Conservation (phyloP, 2,888 invertebrate species). For the Augiades crinisus region DNA sequence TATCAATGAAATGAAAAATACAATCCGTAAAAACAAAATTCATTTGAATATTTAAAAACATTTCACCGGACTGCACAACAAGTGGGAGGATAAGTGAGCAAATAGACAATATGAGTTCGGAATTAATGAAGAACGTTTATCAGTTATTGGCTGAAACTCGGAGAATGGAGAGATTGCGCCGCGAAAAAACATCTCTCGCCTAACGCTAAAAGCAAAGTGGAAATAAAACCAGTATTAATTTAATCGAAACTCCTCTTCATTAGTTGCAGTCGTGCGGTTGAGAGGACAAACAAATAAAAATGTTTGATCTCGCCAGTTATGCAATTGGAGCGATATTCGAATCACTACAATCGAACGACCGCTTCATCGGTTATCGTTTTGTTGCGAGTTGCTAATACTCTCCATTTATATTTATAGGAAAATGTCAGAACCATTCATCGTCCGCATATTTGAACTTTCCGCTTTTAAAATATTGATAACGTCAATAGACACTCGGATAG, state of each 20-base stretch:
- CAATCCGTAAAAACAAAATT: neutral
- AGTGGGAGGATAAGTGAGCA: constrained; percentile 29
- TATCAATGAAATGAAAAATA: constrained; percentile 29
- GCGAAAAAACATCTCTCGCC: constrained; percentile 53
- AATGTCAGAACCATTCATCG: constrained; percentile 32
- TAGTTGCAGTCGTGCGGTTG: constrained; percentile 73
- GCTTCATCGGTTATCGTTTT: constrained; percentile 46
- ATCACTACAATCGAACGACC: constrained; percentile 59
- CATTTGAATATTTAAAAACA: neutral
- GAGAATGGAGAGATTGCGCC: constrained; percentile 39
- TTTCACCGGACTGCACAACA: constrained; percentile 38
- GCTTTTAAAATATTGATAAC: constrained; percentile 32
- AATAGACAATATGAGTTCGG: constrained; percentile 41
- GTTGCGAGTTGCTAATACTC: constrained; percentile 37
- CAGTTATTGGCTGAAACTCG: constrained; percentile 54
- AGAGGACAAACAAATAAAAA: constrained; percentile 76
- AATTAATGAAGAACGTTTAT: constrained; percentile 58
- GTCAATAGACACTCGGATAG: constrained; percentile 28
- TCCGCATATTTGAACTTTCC: constrained; percentile 25
- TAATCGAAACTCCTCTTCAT: constrained; percentile 76
- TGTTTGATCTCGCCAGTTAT: constrained; percentile 73
- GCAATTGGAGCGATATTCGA: constrained; percentile 65
- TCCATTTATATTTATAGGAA: constrained; percentile 28
- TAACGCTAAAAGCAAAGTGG: constrained; percentile 50
- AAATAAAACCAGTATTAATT: constrained; percentile 72